phyloP scores from a whole-genome alignment of 2,888 invertebrate genomes.

The Himalopsyche japonica region DNA sequence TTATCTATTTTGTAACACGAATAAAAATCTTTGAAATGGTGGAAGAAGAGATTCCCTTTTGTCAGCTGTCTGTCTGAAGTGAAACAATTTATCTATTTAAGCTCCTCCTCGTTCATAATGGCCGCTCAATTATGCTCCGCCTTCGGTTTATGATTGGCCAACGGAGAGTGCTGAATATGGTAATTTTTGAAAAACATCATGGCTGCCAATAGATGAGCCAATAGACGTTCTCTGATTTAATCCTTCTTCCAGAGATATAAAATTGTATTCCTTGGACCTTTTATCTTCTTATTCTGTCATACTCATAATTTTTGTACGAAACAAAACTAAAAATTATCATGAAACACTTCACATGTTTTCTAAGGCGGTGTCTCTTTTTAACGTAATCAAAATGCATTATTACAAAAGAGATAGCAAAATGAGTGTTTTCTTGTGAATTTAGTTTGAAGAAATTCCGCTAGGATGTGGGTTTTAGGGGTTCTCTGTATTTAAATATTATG shows the following conservation, averaged over 20 bases:
- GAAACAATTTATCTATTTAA: conserved; percentile 18
- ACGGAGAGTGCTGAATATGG: conserved; percentile 13
- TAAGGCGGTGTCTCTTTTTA: not conserved
- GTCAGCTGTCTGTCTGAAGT: conserved; percentile 20
- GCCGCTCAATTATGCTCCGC: conserved; percentile 35
- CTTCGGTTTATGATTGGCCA: conserved; percentile 30
- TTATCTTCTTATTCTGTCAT: not conserved
- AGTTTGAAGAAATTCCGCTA: conserved; percentile 26
- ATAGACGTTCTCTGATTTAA: not conserved
- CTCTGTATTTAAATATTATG: no score
- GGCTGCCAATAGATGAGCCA: conserved; percentile 24
- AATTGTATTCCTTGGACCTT: not conserved
- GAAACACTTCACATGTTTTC: not conserved
- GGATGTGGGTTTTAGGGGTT: not conserved
- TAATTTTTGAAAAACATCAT: conserved; percentile 30
- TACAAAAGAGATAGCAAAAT: not conserved
- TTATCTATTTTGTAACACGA: no score
- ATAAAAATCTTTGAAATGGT: not conserved
- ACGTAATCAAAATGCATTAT: not conserved
- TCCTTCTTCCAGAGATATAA: not conserved
- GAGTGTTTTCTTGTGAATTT: not conserved
- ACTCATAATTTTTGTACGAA: not conserved
- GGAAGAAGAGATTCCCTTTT: conserved; percentile 3
- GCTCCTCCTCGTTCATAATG: conserved; percentile 34
- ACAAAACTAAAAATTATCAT: not conserved